These are phyloP conservation scores for Erithacus rubecula DNA, from an alignment of 2,797 vertebrate species.

Conservation along the genomic window DNA sequence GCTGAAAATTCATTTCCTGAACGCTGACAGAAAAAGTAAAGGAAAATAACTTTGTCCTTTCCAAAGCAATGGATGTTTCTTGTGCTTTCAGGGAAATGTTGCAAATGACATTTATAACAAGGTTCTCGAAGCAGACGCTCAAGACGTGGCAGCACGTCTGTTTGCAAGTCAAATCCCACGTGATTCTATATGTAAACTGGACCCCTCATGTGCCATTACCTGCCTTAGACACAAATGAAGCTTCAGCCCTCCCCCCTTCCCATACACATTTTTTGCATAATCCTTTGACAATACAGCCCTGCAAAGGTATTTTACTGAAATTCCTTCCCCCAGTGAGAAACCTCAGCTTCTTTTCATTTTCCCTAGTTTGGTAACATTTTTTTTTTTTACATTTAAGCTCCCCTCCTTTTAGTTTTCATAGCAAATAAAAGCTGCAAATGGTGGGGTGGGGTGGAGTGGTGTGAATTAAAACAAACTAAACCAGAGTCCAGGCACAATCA, in stretches of 20 bases:
- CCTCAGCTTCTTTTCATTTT: not conserved
- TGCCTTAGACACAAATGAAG: not conserved
- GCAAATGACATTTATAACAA: not conserved
- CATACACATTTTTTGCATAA: not conserved
- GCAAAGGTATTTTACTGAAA: not conserved
- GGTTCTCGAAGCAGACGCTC: not conserved
- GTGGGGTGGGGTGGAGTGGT: not conserved
- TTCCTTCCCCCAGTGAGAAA: not conserved
- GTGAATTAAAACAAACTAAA: conserved; percentile 63
- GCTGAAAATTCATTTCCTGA: not conserved
- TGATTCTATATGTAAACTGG: not conserved
- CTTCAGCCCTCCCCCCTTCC: not conserved
- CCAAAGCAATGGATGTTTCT: not conserved
- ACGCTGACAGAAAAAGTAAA: not conserved
- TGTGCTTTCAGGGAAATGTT: conserved; percentile 14
- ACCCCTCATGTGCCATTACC: not conserved
- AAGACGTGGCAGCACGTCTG: not conserved
- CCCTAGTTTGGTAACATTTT: not conserved
- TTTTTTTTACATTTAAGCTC: not conserved
- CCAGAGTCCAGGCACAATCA: conserved; percentile 73
- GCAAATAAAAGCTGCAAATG: conserved; percentile 13
- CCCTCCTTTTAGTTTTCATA: not conserved
- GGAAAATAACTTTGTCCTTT: not conserved
- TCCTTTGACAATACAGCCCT: not conserved
- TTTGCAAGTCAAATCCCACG: not conserved